Base-by-base conservation (phyloP, 2,888 invertebrate genomes). In the Ceramica pisi region DNA sequence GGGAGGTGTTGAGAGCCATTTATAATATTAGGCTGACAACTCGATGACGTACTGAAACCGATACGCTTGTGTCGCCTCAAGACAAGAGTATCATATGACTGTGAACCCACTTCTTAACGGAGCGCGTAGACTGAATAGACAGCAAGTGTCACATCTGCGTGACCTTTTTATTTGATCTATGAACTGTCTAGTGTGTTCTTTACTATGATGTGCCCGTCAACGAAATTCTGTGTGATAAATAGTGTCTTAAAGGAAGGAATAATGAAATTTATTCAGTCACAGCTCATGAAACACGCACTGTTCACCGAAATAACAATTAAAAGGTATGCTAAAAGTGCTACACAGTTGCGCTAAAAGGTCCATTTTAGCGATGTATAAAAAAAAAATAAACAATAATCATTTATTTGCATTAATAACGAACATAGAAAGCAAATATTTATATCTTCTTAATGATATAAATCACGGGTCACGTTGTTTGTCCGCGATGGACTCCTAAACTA, bases 31-130 rank as follows among this genome's bases (percentile, higher is more conserved):
- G 57, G 62, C 59, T 61, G 75, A 73, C 80, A 80, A 70, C 64
- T 57, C 67, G 62, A 74, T 78, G 81, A 75, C 76, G 76, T 67
- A 66, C 53, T 57, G 86, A 83, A 88, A 88, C 77, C 57, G 86
- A 88, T 84, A 88, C 70, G 67, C 35, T 79, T 80, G 79, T 80
- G 68, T 77, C 73, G 75, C 67, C 62, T 31, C 46, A 65, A 76
- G 75, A 68, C 83, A 87, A 82, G 76, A 67, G 73, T 87, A 87
- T 87, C 85, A 48, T 26, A 53, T 87, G 61, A 71, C 86, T 67
- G 71, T 64, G 71, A 59, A 74, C 67, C 66, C 70, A 72, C 61
- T 62, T 71, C 55, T 64, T 23, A 59, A 64, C 19, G 31, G 46
- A 31, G 19, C 51, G 46, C n/a, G 67, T 72, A 68, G 65, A 65